A percentile compares a stretch with the other conserved stretches of the same genome.
phyloP scores from a whole-genome alignment of 2,888 invertebrate species.

The Drosophila yooni region DNA sequence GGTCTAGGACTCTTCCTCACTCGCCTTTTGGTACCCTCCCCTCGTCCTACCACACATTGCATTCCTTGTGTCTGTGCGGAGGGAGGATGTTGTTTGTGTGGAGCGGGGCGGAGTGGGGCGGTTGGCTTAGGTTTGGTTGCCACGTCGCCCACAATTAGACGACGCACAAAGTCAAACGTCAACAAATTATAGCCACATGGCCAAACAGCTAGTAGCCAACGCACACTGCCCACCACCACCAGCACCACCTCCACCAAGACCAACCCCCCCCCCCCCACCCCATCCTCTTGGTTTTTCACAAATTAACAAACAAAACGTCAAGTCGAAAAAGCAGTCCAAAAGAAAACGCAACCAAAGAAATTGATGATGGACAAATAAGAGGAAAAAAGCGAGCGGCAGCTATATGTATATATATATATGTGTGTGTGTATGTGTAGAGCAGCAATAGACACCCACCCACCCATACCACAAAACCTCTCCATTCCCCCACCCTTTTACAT shows the following conservation, averaged over 20 bases:
- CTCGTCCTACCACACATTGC: constrained; percentile 20
- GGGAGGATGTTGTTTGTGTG: not conserved
- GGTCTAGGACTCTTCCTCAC: constrained; percentile 13
- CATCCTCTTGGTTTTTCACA: constrained; percentile 47
- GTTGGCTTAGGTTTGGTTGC: constrained; percentile 31
- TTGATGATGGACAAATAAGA: constrained; percentile 48
- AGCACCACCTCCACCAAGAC: not conserved
- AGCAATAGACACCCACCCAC: constrained; percentile 7
- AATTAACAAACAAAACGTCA: constrained; percentile 79
- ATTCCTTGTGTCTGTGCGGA: constrained; percentile 15
- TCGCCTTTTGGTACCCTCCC: not conserved
- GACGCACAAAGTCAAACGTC: constrained; percentile 81
- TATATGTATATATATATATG: not conserved
- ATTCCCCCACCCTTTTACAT: constrained; percentile 5
- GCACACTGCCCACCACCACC: not conserved
- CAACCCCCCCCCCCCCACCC: not conserved
- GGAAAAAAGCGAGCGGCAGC: constrained; percentile 5
- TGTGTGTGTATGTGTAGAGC: not conserved
- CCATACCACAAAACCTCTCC: constrained; percentile 9
- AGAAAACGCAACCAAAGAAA: constrained; percentile 58
- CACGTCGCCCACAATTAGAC: constrained; percentile 73
- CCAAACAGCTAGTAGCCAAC: constrained; percentile 50
- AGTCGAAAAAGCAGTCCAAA: constrained; percentile 54
- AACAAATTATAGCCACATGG: constrained; percentile 81
- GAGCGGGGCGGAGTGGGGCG: not conserved